phyloP scores from a whole-genome alignment of 2,113 vertebrate genomes.

The Lampris incognitus region DNA sequence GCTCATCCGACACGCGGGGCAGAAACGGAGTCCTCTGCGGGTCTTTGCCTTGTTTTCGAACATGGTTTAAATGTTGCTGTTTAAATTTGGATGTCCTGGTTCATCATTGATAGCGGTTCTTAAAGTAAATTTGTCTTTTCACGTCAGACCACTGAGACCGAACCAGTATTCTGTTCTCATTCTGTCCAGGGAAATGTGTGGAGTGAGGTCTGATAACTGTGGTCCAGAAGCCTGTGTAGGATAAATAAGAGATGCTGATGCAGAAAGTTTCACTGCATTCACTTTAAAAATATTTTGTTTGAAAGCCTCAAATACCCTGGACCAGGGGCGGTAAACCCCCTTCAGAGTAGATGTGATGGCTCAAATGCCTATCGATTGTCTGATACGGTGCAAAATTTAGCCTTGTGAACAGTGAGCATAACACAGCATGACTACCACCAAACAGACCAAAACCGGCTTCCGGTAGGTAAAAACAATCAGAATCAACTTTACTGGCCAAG shows the following conservation, averaged over 20 bases:
- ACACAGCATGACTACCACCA: no score
- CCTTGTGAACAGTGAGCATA: slow-evolving; percentile 41
- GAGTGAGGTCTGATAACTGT: slow-evolving; percentile 38
- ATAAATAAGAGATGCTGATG: slow-evolving; percentile 55
- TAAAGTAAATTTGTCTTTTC: background rate
- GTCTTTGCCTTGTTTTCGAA: slow-evolving; percentile 29
- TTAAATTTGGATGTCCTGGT: slow-evolving; percentile 8
- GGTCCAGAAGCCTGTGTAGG: slow-evolving; percentile 42
- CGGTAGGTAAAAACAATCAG: no score
- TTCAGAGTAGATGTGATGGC: slow-evolving; percentile 61
- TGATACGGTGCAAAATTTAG: slow-evolving; percentile 52
- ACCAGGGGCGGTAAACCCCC: slow-evolving; percentile 47
- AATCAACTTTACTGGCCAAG: no score
- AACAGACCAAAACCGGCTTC: no score
- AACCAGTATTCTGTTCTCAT: slow-evolving; percentile 15
- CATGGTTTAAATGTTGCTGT: slow-evolving; percentile 27
- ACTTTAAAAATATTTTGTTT: slow-evolving; percentile 67
- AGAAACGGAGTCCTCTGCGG: slow-evolving; percentile 48
- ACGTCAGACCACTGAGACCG: background rate
- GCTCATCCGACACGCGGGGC: slow-evolving; percentile 51
- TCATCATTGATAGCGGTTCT: background rate
- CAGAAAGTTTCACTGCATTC: slow-evolving; percentile 63
- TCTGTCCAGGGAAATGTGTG: background rate
- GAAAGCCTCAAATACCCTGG: slow-evolving; percentile 59
- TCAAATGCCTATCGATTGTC: slow-evolving; percentile 66